Conservation (phyloP, 2,888 invertebrate genomes). For the Mantis religiosa region DNA sequence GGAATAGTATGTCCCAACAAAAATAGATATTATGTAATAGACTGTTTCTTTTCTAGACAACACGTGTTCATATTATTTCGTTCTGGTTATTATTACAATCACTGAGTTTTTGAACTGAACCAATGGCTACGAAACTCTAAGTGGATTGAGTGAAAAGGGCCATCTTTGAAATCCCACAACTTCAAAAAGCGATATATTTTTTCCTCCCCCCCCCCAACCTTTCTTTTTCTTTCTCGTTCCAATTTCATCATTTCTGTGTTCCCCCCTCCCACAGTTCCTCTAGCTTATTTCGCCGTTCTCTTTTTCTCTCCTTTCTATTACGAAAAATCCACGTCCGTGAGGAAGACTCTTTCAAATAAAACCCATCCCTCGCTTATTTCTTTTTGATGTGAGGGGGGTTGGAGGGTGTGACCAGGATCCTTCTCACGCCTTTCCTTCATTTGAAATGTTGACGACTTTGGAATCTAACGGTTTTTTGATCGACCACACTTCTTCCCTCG, state of each 20-base stretch:
- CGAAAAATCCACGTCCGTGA: conserved; percentile 1
- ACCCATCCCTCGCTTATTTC: conserved; percentile 5
- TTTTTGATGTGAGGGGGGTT: background rate
- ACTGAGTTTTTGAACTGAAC: background rate
- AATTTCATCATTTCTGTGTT: background rate
- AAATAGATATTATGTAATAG: too few species aligned
- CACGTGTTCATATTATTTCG: too few species aligned
- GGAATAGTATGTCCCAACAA: too few species aligned
- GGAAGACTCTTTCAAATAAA: conserved; percentile 15
- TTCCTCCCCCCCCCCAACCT: background rate
- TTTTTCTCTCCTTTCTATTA: conserved; percentile 7
- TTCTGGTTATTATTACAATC: too few species aligned
- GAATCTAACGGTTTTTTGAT: conserved; percentile 26
- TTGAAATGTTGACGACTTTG: conserved; percentile 25
- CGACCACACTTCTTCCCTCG: conserved; percentile 10
- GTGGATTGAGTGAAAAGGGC: background rate
- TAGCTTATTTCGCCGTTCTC: background rate
- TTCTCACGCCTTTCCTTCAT: conserved; percentile 21
- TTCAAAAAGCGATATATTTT: conserved; percentile 13
- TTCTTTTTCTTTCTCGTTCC: background rate
- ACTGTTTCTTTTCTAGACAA: too few species aligned
- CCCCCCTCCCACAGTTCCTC: background rate
- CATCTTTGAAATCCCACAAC: background rate
- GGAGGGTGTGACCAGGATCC: conserved; percentile 14
- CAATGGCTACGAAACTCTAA: background rate